phyloP scores from a whole-genome alignment of 2,113 vertebrate genomes.

The Ammodramus savannarum region DNA sequence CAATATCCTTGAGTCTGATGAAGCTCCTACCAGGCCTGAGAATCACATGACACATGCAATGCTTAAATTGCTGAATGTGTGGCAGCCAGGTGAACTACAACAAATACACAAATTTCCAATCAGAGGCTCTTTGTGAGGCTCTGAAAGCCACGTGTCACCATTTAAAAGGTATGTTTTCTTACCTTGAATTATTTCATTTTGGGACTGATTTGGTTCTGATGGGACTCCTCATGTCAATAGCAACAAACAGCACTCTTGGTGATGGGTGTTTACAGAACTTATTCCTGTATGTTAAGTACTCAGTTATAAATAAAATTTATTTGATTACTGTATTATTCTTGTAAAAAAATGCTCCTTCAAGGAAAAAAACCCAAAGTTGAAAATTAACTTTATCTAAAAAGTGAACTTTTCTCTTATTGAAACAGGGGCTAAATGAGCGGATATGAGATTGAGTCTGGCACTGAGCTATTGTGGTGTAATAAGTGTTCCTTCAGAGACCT shows the following conservation, averaged over 20 bases:
- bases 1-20: not conserved
- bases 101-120: not conserved
- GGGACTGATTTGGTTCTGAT: not conserved
- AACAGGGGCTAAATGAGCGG: not conserved
- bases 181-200: not conserved
- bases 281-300: not conserved
- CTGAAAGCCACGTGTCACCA: not conserved
- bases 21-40: not conserved
- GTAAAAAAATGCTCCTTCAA: not conserved
- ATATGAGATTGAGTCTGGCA: not conserved
- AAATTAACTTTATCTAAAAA: not conserved
- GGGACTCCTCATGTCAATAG: not conserved
- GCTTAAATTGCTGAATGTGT: not conserved
- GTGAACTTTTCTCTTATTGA: not conserved
- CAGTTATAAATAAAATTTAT: not conserved
- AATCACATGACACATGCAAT: not conserved
- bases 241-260: not conserved
- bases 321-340: not conserved
- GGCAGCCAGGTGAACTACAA: not conserved
- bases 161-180: not conserved
- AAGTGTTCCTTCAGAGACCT: not conserved
- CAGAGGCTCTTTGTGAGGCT: not conserved
- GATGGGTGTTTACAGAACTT: not conserved
- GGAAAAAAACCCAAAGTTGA: not conserved
- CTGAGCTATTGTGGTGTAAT: not conserved